Conservation (phyloP, 2,113 vertebrate species). For the Colius striatus region DNA sequence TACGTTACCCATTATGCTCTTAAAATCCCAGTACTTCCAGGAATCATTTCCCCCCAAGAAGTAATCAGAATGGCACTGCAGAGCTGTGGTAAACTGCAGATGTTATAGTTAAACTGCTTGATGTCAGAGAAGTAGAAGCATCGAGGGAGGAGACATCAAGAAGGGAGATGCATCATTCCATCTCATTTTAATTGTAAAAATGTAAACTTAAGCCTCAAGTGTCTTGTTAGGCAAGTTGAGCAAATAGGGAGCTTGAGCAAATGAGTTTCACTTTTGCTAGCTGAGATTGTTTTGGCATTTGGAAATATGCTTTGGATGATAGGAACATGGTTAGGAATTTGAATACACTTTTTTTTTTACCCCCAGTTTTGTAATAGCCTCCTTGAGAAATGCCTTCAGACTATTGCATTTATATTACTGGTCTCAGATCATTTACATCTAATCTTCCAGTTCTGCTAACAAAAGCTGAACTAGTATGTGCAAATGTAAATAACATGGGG, state of each 20-base stretch:
- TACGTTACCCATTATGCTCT: neutral
- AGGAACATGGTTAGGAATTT: slow-evolving; percentile 2
- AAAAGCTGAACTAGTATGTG: slow-evolving; percentile 44
- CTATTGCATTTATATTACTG: slow-evolving; percentile 15
- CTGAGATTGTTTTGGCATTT: slow-evolving; percentile 48
- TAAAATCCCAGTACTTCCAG: neutral
- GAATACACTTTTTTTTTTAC: neutral
- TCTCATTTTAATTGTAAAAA: slow-evolving; percentile 56
- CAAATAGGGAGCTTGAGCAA: slow-evolving; percentile 53
- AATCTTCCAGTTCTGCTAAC: slow-evolving; percentile 22
- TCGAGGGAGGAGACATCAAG: neutral
- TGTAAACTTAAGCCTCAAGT: slow-evolving; percentile 53
- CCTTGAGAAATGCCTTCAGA: slow-evolving; percentile 48
- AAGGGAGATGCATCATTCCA: slow-evolving; percentile 45
- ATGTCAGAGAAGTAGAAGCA: slow-evolving; percentile 19
- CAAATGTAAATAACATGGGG: slow-evolving; percentile 44
- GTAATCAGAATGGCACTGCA: neutral
- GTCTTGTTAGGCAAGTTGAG: slow-evolving; percentile 67
- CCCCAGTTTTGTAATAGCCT: neutral
- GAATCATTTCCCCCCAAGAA: neutral
- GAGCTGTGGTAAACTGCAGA: neutral
- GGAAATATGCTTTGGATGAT: slow-evolving; percentile 33
- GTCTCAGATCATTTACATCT: slow-evolving; percentile 48
- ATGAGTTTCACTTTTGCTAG: slow-evolving; percentile 50
- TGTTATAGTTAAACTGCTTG: neutral